These are phyloP conservation scores for Anguilla pacifica DNA, from an alignment of 2,797 vertebrate species.

Conservation along the genomic window DNA sequence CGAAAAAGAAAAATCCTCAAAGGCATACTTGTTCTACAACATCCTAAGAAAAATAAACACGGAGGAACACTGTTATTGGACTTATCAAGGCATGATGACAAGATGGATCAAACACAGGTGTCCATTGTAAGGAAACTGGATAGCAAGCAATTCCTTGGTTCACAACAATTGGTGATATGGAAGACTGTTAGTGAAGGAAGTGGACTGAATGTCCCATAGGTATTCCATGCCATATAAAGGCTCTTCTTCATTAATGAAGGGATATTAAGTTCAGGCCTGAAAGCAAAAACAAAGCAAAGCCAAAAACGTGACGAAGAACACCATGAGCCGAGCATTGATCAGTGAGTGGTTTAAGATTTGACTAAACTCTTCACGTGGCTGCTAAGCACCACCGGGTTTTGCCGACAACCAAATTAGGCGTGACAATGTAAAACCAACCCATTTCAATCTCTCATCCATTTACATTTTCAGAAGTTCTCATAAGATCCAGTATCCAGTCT, in stretches of 20 bases:
- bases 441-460: background rate
- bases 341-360: constrained; percentile 3
- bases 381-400: background rate
- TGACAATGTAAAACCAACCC: constrained; percentile 4
- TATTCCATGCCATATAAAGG: background rate
- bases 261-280: background rate
- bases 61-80: background rate
- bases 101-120: background rate
- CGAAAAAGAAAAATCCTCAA: background rate
- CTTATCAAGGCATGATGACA: background rate
- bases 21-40: background rate
- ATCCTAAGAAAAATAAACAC: background rate
- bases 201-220: background rate
- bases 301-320: too few species aligned
- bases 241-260: background rate
- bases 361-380: background rate
- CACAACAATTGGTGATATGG: background rate
- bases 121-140: background rate
- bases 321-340: background rate
- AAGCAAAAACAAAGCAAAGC: too few species aligned
- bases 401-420: background rate
- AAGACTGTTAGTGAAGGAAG: background rate
- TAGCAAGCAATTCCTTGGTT: background rate
- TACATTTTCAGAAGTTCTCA: background rate
- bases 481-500: background rate